Percentiles rank a stretch among this genome's conserved stretches.
These are phyloP conservation scores for Pelodiscus sinensis DNA, from an alignment of 2,113 vertebrate genomes.

Conservation along the genomic window DNA sequence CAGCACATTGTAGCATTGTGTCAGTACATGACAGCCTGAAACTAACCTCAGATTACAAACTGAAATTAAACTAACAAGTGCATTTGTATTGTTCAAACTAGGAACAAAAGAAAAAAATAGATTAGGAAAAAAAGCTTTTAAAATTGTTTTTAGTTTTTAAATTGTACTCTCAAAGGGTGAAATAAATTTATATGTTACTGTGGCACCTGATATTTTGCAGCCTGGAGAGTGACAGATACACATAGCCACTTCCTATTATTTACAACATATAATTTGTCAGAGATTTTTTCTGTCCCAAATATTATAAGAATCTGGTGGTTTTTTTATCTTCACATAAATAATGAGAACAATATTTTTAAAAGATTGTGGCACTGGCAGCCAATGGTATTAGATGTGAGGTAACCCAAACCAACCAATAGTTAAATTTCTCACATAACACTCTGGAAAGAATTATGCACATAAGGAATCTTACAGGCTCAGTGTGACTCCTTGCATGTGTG, in stretches of 20 bases:
- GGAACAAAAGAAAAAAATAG: no score
- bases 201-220: neutral
- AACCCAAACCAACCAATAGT: neutral
- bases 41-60: neutral
- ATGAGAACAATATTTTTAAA: neutral
- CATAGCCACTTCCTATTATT: neutral
- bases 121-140: no score
- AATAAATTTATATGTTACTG: neutral
- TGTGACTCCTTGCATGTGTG: no score
- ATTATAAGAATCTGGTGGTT: neutral
- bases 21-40: neutral
- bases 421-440: no score
- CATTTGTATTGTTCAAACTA: neutral
- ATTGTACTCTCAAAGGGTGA: neutral
- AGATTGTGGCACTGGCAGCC: neutral
- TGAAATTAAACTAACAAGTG: neutral
- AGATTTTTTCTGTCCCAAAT: neutral
- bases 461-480: no score
- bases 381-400: neutral
- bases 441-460: no score
- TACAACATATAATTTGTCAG: neutral
- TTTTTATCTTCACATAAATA: neutral
- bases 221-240: neutral
- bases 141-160: no score
- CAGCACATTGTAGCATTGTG: neutral